Conservation (phyloP, 2,888 invertebrate genomes). For the Drosophila diplacantha region DNA sequence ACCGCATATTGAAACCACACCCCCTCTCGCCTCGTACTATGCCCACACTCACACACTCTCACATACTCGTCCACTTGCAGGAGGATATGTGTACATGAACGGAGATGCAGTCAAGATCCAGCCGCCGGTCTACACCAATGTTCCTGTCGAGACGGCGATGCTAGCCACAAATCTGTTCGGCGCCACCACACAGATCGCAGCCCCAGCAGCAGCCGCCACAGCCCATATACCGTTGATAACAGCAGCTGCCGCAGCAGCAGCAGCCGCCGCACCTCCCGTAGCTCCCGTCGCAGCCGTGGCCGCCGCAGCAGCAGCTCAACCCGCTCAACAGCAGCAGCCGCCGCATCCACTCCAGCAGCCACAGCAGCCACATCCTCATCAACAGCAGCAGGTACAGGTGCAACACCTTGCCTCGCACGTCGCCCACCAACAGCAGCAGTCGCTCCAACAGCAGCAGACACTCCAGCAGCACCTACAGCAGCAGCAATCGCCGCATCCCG, state of each 20-base stretch:
- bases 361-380: conserved; percentile 41
- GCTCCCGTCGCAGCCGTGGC: conserved; percentile 54
- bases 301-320: conserved; percentile 33
- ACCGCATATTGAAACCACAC: conserved; percentile 5
- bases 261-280: conserved; percentile 72
- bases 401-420: conserved; percentile 57
- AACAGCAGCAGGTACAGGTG: conserved; percentile 50
- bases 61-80: conserved; percentile 43
- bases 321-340: conserved; percentile 44
- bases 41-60: not conserved
- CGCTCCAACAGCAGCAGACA: conserved; percentile 44
- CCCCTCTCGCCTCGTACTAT: conserved; percentile 5
- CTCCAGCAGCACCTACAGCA: conserved; percentile 39
- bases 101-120: conserved; percentile 85
- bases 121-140: conserved; percentile 84
- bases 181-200: conserved; percentile 73
- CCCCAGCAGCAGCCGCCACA: conserved; percentile 50
- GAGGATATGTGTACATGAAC: conserved; percentile 89
- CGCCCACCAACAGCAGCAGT: conserved; percentile 53
- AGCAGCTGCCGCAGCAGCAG: conserved; percentile 68
- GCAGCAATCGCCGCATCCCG: conserved; percentile 48
- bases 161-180: conserved; percentile 77
- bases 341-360: conserved; percentile 40
- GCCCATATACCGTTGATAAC: conserved; percentile 74
- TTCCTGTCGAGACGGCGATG: conserved; percentile 82